Percentiles rank a stretch among this genome's conserved stretches.
phyloP scores from a whole-genome alignment of 2,888 invertebrate species.

The Escarpia spicata region DNA sequence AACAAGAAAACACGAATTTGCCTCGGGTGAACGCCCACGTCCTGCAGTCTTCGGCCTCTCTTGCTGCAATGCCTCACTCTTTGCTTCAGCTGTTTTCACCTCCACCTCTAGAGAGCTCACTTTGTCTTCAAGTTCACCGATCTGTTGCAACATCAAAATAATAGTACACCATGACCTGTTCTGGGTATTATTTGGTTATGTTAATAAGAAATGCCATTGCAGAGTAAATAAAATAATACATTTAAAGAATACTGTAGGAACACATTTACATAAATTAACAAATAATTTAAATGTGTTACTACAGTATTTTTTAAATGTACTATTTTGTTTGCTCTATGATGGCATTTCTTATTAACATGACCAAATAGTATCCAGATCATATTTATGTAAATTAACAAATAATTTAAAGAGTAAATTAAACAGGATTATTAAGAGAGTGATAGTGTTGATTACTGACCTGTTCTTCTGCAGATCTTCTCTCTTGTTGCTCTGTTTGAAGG shows the following conservation, averaged over 20 bases:
- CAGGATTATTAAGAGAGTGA: too few relatives aligned
- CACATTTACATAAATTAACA: not conserved
- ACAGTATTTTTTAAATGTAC: not conserved
- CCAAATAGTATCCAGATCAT: not conserved
- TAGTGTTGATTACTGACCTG: not conserved
- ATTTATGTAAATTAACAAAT: too few relatives aligned
- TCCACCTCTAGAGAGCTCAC: constrained; percentile 55
- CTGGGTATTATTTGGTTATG: not conserved
- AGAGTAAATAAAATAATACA: not conserved
- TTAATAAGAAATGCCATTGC: not conserved
- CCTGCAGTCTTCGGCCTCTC: constrained; percentile 50
- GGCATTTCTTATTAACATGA: not conserved
- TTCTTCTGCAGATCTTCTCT: not conserved
- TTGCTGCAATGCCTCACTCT: constrained; percentile 55
- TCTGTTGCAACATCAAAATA: constrained; percentile 24
- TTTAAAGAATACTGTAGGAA: not conserved
- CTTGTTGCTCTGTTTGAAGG: not conserved
- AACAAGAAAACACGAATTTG: not conserved
- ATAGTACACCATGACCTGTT: not conserved
- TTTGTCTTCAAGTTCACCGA: constrained; percentile 47
- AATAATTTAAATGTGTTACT: not conserved
- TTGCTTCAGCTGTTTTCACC: constrained; percentile 51
- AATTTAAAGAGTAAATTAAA: too few relatives aligned
- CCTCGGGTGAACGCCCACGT: not conserved
- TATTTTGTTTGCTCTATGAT: not conserved